Conservation (phyloP, 2,888 invertebrate species). For the Tenthredo scrophulariae region DNA sequence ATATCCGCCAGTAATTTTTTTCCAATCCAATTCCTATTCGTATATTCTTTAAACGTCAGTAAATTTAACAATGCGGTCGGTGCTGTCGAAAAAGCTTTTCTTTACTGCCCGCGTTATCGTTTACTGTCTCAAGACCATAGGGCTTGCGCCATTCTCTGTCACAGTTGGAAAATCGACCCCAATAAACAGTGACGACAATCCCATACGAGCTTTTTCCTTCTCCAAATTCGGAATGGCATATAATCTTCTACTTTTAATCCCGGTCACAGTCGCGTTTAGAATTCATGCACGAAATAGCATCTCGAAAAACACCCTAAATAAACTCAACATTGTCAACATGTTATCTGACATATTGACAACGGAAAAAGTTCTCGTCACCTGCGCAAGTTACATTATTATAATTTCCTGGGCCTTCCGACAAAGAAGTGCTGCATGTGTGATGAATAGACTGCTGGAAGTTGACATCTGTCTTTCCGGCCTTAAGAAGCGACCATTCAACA, state of each 20-base stretch:
- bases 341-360: not conserved
- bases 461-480: not conserved
- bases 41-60: not conserved
- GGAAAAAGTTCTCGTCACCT: too few relatives aligned
- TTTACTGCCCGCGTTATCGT: not conserved
- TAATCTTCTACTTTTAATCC: too few relatives aligned
- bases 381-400: too few relatives aligned
- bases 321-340: not conserved
- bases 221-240: too few relatives aligned
- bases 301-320: too few relatives aligned
- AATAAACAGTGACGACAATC: too few relatives aligned
- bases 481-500: not conserved
- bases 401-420: too few relatives aligned
- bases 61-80: not conserved
- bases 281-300: too few relatives aligned
- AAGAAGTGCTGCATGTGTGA: too few relatives aligned
- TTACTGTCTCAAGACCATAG: not conserved
- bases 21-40: not conserved
- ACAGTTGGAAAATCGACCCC: too few relatives aligned
- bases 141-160: not conserved
- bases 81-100: not conserved
- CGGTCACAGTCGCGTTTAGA: too few relatives aligned
- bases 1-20: not conserved
- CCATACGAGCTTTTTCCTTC: too few relatives aligned
- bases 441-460: not conserved